Conservation (phyloP, 2,797 vertebrate genomes). For the Eidolon dupreanum region DNA sequence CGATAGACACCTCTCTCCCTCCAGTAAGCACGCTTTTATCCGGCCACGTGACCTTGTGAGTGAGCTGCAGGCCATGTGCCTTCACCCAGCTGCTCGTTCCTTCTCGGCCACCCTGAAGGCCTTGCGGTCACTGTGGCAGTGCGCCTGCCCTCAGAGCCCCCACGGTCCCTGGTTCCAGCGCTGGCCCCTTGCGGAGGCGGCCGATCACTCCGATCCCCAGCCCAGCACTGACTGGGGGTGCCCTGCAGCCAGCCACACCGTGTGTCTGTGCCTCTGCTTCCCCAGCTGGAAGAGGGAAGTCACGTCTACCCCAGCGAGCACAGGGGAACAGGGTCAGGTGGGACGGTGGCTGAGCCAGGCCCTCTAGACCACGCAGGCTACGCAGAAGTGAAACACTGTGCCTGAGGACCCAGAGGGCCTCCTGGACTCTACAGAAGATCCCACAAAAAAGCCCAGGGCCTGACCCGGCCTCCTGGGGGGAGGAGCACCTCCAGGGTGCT, state of each 20-base stretch:
- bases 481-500: background rate
- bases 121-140: fast-evolving
- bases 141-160: fast-evolving
- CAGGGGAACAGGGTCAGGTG: background rate
- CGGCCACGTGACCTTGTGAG: fast-evolving
- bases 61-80: fast-evolving
- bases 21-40: background rate
- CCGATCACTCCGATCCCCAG: fast-evolving
- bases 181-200: background rate
- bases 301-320: background rate
- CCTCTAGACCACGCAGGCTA: background rate
- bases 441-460: background rate
- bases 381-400: background rate
- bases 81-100: fast-evolving
- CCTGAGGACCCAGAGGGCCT: background rate
- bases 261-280: background rate
- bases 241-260: background rate
- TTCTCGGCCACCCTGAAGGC: background rate
- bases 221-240: too few relatives aligned
- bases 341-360: too few relatives aligned
- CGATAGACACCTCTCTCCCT: fast-evolving
- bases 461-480: background rate
- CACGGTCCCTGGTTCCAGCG: fast-evolving
- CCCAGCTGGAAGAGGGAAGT: background rate
- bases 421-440: background rate